A percentile compares a stretch with the other conserved stretches of the same genome.
Conservation (phyloP, 1,140 invertebrate species). For the Triops cancriformis region DNA sequence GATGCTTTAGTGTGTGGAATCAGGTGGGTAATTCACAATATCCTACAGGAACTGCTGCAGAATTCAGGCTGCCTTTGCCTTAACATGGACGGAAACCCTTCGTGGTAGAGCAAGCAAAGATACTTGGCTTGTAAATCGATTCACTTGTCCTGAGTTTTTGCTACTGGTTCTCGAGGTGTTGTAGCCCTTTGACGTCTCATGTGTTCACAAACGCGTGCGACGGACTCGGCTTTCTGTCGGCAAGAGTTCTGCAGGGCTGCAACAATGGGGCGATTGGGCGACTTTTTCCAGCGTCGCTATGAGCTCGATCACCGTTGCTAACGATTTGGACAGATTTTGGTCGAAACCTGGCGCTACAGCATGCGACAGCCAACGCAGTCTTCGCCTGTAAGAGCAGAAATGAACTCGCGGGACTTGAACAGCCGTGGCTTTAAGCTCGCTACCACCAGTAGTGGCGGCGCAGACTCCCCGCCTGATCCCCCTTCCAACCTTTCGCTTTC, state of each 20-base stretch:
- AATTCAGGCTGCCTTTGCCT: not conserved
- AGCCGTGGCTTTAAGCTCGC: not conserved
- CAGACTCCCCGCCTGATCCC: not conserved
- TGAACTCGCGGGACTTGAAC: not conserved
- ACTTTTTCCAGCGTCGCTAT: not conserved
- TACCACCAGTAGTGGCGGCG: not conserved
- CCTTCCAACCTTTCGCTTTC: not conserved
- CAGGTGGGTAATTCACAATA: not conserved
- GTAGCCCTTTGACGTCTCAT: not conserved
- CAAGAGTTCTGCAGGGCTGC: not conserved
- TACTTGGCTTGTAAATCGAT: constrained; percentile 1
- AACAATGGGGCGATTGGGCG: not conserved
- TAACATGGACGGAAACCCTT: not conserved
- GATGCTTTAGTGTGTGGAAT: not conserved
- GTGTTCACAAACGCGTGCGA: not conserved
- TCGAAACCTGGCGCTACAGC: not conserved
- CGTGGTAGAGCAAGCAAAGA: not conserved
- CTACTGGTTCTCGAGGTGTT: not conserved
- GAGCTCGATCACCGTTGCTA: not conserved
- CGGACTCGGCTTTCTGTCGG: not conserved
- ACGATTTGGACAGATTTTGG: not conserved
- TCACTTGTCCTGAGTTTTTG: not conserved
- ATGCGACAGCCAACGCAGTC: not conserved
- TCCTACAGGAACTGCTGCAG: not conserved
- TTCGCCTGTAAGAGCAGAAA: not conserved